A percentile compares a stretch with the other conserved stretches of the same genome.
Evolutionary conservation across 2,888 invertebrate species (phyloP).

Genomic region (Antheraea yamamai): DNA sequence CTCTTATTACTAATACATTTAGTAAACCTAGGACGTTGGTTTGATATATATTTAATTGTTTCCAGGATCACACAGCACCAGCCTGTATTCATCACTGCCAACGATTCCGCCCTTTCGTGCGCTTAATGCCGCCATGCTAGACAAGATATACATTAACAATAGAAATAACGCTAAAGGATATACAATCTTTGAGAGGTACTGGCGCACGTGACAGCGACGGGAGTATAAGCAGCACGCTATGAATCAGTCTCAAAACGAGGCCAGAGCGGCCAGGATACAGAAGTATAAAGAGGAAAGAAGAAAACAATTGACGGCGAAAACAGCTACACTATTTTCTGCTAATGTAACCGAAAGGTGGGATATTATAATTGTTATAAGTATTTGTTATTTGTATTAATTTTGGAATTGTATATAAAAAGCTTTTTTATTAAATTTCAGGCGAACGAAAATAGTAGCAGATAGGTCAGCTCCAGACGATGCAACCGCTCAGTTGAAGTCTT

Average conservation of each 20-base stretch:
- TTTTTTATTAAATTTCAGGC: conserved; percentile 60
- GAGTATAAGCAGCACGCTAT: conserved; percentile 51
- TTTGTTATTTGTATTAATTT: conserved; percentile 3
- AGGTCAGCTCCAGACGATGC: conserved; percentile 61
- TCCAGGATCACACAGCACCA: conserved; percentile 64
- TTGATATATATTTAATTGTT: conserved; percentile 38
- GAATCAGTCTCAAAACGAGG: conserved; percentile 74
- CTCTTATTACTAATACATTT: conserved; percentile 40
- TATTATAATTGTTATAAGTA: not conserved
- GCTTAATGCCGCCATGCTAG: conserved; percentile 77
- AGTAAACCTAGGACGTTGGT: conserved; percentile 18
- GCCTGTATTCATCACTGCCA: conserved; percentile 75
- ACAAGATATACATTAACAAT: conserved; percentile 54
- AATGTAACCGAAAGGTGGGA: conserved; percentile 81
- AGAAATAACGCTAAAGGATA: conserved; percentile 51
- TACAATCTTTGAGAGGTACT: conserved; percentile 48
- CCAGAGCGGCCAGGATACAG: conserved; percentile 84
- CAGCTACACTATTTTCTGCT: conserved; percentile 83
- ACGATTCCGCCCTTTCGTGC: conserved; percentile 70
- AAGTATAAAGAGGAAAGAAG: conserved; percentile 88
- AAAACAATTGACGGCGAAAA: conserved; percentile 85
- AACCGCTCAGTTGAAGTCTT: conserved; percentile 68
- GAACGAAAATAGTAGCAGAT: conserved; percentile 55
- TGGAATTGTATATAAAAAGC: not conserved
- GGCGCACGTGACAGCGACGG: conserved; percentile 65